Base-by-base conservation (phyloP, 2,888 invertebrate species). In the Mythimna lalbum region DNA sequence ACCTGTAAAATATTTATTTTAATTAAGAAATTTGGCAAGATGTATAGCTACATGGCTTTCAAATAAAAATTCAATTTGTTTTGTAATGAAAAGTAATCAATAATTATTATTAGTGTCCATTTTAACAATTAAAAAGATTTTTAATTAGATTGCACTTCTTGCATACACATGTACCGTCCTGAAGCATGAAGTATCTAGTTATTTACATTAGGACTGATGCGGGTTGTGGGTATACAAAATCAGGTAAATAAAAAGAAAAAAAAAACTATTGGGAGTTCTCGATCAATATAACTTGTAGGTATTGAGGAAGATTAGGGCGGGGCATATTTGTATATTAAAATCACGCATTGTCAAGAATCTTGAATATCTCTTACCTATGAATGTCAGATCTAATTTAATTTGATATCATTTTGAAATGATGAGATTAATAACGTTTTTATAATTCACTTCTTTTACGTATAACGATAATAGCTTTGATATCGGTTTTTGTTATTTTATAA, bases 11-110 rank as follows among this genome's bases (percentile, higher is more conserved):
- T 70, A 72, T 66, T 55, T 27, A 55, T 67, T 76, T 36, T 27
- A 55, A 69, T 76, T 36, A 66, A 60, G 49, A 70, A 70, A 75
- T 70, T 78, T 82, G 85, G 85, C 85, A 85, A 86, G 86, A 82
- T 76, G 60, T 78, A 55, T 64, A n/a, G n/a, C 43, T 49, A 65
- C 47, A 62, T 72, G 56, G 52, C 49, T 53, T 10, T 62, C 31
- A 31, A 62, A 4, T 60, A 55, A 4, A 49, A n/a, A 66, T 5
- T 75, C 5, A 23, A 59, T 23, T 61, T 27, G 56, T 53, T 57
- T 47, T 80, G 33, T 50, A 62, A 33, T 43, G 50, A 57, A 70
- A 80, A 33, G 19, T 62, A 53, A 65, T 73, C 50, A 31, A n/a
- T 61, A 60, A 61, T 64, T 47, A n/a, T 61, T 56, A 61, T 64